Base-by-base conservation (phyloP, 2,888 invertebrate genomes). In the Syritta pipiens region DNA sequence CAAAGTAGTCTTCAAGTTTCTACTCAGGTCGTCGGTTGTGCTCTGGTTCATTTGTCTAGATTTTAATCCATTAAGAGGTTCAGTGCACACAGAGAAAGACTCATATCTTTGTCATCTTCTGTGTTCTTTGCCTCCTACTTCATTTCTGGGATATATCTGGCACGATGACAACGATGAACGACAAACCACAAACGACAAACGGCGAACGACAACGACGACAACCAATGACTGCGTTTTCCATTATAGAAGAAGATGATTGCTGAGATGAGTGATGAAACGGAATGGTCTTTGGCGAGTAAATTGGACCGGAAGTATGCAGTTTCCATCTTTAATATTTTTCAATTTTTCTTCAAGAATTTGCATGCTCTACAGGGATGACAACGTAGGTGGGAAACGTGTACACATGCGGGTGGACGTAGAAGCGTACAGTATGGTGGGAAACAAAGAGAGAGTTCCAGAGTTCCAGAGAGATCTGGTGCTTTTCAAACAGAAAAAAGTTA, bases 51-150 rank as follows among this genome's bases (percentile, higher is more conserved):
- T 67, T 74, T 67, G 67, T 74, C 37, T 68, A 67, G 62, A 74
- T 79, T 68, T 68, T 62, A 79, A 62, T 79, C 74, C 74, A 74
- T 49, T 67, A 77, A 59, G 49, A 69, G 19, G 35, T 44, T 44
- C 42, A 7, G 17, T n/a, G 42, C 19, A 48, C 37, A 55, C 32
- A 53, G 6, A 12, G 19, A 24, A 49, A 55, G 42, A 22, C 40
- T 37, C 46, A 35, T 46, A 44, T 71, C 42, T 49, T 12, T n/a
- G 49, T 49, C 7, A n/a, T 24, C 10, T 7, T 28, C 10, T 26
- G n/a, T n/a, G n/a, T n/a, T 4, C 12, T 32, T n/a, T 17, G 30
- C 24, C 37, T 14, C 19, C 35, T 7, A 4, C 22, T 24, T 49
- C 32, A 60, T 60, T 60, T 60, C 26, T 28, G 40, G 9, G 1